These are phyloP conservation scores for Pararge aegeria DNA, from an alignment of 1,140 invertebrate genomes.

Conservation along the genomic window DNA sequence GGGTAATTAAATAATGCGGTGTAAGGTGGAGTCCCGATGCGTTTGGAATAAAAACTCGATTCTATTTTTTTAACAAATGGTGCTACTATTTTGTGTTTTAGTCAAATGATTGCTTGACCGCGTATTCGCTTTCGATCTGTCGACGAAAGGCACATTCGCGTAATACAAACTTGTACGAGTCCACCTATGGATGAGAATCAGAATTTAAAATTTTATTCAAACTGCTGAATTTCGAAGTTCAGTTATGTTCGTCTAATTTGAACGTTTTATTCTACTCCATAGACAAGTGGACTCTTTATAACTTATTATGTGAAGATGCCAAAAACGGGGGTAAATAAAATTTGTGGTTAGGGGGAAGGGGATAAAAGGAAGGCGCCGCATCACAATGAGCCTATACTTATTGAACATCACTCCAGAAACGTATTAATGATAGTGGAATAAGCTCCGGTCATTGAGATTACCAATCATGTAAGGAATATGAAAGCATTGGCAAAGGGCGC, in stretches of 20 bases:
- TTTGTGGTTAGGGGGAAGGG: not conserved
- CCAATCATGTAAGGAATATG: not conserved
- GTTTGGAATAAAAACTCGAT: slow-evolving; percentile 43
- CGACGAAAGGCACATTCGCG: slow-evolving; percentile 25
- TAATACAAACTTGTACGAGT: not conserved
- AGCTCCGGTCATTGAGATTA: not conserved
- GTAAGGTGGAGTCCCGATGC: slow-evolving; percentile 38
- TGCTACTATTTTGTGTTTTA: slow-evolving; percentile 75
- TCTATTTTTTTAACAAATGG: slow-evolving; percentile 76
- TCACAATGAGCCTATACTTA: slow-evolving; percentile 49
- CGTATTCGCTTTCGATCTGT: slow-evolving; percentile 42
- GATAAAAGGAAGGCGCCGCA: slow-evolving; percentile 40
- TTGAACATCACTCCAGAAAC: slow-evolving; percentile 47
- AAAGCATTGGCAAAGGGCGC: too few relatives aligned
- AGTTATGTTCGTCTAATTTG: too few relatives aligned
- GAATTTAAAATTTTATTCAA: too few relatives aligned
- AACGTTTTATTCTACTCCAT: too few relatives aligned
- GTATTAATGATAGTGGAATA: slow-evolving; percentile 22
- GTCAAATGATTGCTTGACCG: slow-evolving; percentile 61
- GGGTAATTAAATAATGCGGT: not conserved
- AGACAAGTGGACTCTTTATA: not conserved
- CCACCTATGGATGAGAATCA: too few relatives aligned
- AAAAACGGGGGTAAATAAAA: not conserved
- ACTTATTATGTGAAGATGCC: not conserved
- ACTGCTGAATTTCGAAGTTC: too few relatives aligned